Conservation (phyloP, 2,888 invertebrate genomes). For the Andrena chrysosceles region DNA sequence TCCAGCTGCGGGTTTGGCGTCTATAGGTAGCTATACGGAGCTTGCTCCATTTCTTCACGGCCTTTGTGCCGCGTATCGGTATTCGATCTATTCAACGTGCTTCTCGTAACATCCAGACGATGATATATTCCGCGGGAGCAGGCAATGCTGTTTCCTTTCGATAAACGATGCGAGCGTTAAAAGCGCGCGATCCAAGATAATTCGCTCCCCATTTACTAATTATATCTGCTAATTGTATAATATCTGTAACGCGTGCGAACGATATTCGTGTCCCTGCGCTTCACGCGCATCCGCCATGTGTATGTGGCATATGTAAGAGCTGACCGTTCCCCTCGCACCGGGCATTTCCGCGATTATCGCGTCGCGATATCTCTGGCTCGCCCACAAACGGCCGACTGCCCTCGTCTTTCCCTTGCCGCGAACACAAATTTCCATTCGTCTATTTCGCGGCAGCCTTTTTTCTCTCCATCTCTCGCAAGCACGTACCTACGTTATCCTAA, state of each 20-base stretch:
- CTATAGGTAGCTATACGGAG: neutral
- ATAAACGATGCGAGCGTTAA: slow-evolving; percentile 1
- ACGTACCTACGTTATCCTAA: no score
- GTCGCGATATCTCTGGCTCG: slow-evolving; percentile 69
- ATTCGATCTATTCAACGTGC: slow-evolving; percentile 20
- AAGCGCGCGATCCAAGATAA: slow-evolving; percentile 50
- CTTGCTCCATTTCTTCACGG: slow-evolving; percentile 4
- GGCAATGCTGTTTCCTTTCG: slow-evolving; percentile 11
- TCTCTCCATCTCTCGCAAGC: neutral
- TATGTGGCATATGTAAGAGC: slow-evolving; percentile 45
- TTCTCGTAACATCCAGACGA: slow-evolving; percentile 5
- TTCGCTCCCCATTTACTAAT: slow-evolving; percentile 59
- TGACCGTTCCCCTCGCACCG: slow-evolving; percentile 60
- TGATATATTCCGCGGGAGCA: slow-evolving; percentile 14
- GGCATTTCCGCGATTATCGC: slow-evolving; percentile 77
- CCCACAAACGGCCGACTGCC: slow-evolving; percentile 18
- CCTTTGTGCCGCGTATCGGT: slow-evolving; percentile 22
- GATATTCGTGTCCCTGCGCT: slow-evolving; percentile 13
- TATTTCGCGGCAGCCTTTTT: neutral
- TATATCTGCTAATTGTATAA: slow-evolving; percentile 65
- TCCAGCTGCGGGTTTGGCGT: no score
- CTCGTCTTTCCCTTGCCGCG: neutral
- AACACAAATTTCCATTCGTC: slow-evolving; percentile 26
- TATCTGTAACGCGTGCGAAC: slow-evolving; percentile 29
- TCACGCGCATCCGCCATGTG: neutral